Base-by-base conservation (phyloP, 1,140 invertebrate genomes). In the Lepidurus arcticus region DNA sequence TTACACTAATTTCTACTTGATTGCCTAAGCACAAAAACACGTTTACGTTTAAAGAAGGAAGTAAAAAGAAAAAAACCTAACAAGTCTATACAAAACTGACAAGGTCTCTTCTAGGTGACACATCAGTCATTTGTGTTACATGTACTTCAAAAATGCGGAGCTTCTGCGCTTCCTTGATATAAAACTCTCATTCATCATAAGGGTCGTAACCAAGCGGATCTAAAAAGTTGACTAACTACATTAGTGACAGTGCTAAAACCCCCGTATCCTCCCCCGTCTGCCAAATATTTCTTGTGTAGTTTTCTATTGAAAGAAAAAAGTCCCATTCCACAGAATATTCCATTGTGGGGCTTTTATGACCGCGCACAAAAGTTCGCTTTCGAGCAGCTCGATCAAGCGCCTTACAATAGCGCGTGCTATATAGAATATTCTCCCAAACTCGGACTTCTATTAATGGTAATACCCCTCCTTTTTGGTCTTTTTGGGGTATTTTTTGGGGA, bases 211-310 rank as follows among this genome's bases (percentile, higher is more conserved):
- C 16, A 65, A 65, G 4, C 16, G 53, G 13, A 21, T 21, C 53
- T 21, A 9, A 65, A 65, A 65, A 65, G 53, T 65, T 65, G 53
- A 65, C 53, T 65, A 65, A 65, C 53, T 65, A 65, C 53, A 13
- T 65, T 65, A 65, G 53, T 65, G 53, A 65, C 53, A 65, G 53
- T 65, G 53, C 53, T 65, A 65, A 65, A 65, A 34, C 34, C 53
- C 53, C 53, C n/a, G 53, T 65, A 65, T 65, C 53, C 53, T n/a
- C 53, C 53, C 53, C 53, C 53, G 21, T 65, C 53, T 65, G 53
- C 53, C 53, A 21, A 34, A 65, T 21, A 65, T 65, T 21, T 65
- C 53, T 65, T n/a, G 16, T 65, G 21, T 21, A 65, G 53, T 65
- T 65, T 65, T 65, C 53, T 65, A 65, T 65, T 65, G 53, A 65